These are phyloP conservation scores for Haliclystus octoradiatus DNA, from an alignment of 30 jellyfish, hydroid and myxozoan species.

Conservation along the genomic window DNA sequence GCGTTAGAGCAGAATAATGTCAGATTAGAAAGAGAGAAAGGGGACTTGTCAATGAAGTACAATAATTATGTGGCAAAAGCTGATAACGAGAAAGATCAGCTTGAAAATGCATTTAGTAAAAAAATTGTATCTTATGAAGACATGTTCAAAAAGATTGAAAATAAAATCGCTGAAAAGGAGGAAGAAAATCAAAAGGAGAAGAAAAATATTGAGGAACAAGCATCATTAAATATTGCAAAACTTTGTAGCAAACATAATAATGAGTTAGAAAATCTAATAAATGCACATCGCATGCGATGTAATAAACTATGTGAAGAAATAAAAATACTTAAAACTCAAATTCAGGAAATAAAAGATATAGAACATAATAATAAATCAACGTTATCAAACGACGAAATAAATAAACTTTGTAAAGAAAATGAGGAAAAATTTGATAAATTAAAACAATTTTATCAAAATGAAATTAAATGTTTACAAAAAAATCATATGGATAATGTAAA, in stretches of 20 bases:
- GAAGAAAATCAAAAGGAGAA: slow-evolving; percentile 32
- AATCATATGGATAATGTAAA: too few species aligned
- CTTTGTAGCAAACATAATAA: slow-evolving; percentile 31
- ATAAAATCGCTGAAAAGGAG: slow-evolving; percentile 14
- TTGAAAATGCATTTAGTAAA: slow-evolving; percentile 22
- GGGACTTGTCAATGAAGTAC: slow-evolving; percentile 15
- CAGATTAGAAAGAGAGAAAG: slow-evolving; percentile 39
- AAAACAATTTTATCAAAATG: slow-evolving; percentile 59
- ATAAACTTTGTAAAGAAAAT: slow-evolving; percentile 23
- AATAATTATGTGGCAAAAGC: slow-evolving; percentile 9
- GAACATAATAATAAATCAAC: slow-evolving; percentile 8
- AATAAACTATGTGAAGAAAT: slow-evolving; percentile 40
- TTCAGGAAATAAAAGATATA: slow-evolving; percentile 1
- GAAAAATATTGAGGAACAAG: too few species aligned
- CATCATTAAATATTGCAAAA: too few species aligned
- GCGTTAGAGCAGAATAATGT: slow-evolving; percentile 23
- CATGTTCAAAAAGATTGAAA: too few species aligned
- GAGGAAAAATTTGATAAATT: slow-evolving; percentile 47
- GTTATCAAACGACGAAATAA: slow-evolving; percentile 13
- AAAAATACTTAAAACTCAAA: slow-evolving; percentile 8
- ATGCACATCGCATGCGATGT: slow-evolving; percentile 54
- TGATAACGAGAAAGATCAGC: slow-evolving; percentile 14
- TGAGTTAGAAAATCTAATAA: slow-evolving; percentile 52
- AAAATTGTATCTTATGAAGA: too few species aligned
- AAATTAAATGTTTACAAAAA: slow-evolving; percentile 28